These are phyloP conservation scores for Lytechinus pictus DNA, from an alignment of 35 echinoderm and acorn worm genomes.

Conservation along the genomic window DNA sequence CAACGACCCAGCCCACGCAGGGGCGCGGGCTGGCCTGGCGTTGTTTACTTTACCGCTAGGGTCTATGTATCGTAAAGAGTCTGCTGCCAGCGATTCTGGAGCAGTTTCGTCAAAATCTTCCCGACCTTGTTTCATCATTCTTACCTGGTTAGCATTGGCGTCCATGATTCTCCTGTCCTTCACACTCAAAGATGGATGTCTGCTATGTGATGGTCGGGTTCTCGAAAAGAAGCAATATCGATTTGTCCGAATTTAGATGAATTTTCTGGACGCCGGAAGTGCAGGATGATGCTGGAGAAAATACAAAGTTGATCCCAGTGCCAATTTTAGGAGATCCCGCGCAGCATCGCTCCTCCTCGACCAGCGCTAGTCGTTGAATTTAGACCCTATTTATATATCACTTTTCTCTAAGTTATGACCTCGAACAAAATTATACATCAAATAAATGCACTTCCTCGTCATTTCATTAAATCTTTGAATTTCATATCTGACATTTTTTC, in stretches of 20 bases:
- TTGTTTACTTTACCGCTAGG: constrained; percentile 25
- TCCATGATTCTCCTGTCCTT: not conserved
- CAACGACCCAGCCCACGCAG: not conserved
- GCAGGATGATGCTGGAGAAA: not conserved
- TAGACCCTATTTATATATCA: not conserved
- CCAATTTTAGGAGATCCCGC: not conserved
- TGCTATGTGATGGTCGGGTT: not conserved
- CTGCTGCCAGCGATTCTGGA: not conserved
- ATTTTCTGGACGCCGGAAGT: constrained; percentile 16
- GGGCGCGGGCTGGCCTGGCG: constrained; percentile 16
- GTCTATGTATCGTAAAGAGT: not conserved
- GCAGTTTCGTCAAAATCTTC: not conserved
- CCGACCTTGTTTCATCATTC: not conserved
- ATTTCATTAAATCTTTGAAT: not conserved
- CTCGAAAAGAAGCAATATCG: not conserved
- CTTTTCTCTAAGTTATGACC: not conserved
- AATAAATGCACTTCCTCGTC: not conserved
- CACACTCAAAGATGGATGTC: not conserved
- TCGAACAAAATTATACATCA: not conserved
- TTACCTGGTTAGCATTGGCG: constrained; percentile 27
- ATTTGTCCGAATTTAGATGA: not conserved
- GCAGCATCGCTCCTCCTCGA: not conserved
- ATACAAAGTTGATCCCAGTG: not conserved
- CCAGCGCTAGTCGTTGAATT: not conserved
- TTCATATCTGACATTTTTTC: not conserved